Evolutionary conservation across 53 echinoderm and acorn worm species (phyloP), one percentile per base, ranked within the genome.

Genomic region (Henricia sp.): DNA sequence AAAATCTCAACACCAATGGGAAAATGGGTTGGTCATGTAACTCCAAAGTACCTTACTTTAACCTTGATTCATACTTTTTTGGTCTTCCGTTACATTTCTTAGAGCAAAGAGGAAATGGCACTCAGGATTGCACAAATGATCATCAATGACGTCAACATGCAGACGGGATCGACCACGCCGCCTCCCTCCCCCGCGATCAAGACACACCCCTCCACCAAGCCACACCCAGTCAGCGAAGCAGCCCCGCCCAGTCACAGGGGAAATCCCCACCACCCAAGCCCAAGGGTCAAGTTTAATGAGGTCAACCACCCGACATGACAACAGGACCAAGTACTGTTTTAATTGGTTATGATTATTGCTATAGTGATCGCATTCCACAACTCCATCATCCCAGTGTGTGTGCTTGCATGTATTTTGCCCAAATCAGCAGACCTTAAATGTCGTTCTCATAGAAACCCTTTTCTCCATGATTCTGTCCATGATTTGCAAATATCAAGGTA

Each of bases 121-220:
- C 80, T 94, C n/a, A 91, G 94, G 85, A 92, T 97, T 56, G 97
- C 97, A 23, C 97, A 97, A 92, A 97, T 94, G 92, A 97, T 97
- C 43, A 97, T 97, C 86, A 97, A 97, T 28, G 97, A 97, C 69
- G 97, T 97, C 29, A 94, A 91, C 74, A 85, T 85, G 77, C 97
- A 97, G 74, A 97, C 97, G 17, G 86, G 86, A 0, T 74, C 86
- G 13, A 67, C 76, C 42, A 80, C 80, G 21, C 80, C 80, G 34
- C 80, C 80, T 26, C 64, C 80, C 33, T 80, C 80, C 63, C 80
- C 80, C 10, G 62, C 53, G 37, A 73, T 53, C 89, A 86, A 50
- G 78, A 70, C 59, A 24, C 73, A 40, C 84, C 43, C 42, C 58
- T 46, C 50, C 71, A 26, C 48, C 29, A 29, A 46, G 78, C 46